Evolutionary conservation across 92 coral and sea anemone genomes (phyloP).

Genomic region (Zoanthus gigantus): DNA sequence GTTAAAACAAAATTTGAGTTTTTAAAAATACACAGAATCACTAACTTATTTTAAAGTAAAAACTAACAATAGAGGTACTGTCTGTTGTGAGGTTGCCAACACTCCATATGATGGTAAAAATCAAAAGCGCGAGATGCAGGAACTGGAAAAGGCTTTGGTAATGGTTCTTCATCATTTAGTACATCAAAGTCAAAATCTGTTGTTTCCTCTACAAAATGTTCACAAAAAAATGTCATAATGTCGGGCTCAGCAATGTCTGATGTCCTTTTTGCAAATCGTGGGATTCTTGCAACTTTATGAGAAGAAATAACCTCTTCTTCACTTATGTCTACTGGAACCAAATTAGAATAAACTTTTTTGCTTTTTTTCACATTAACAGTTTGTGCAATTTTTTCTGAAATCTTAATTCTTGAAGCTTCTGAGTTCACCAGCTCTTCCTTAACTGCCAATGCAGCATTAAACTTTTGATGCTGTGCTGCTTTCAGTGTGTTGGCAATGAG

Average conservation of each 20-base stretch:
- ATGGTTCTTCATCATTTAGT: slow-evolving; percentile 62
- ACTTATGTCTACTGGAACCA: slow-evolving; percentile 86
- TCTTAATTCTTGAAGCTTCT: slow-evolving; percentile 74
- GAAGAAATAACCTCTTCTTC: slow-evolving; percentile 73
- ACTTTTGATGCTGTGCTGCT: slow-evolving; percentile 75
- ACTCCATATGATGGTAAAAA: slow-evolving; percentile 79
- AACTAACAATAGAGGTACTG: no score
- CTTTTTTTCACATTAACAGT: slow-evolving; percentile 87
- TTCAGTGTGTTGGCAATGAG: slow-evolving; percentile 71
- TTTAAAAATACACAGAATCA: no score
- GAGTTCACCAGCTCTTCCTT: slow-evolving; percentile 88
- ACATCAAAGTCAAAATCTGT: slow-evolving; percentile 75
- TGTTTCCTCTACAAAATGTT: slow-evolving; percentile 83
- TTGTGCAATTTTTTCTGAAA: slow-evolving; percentile 88
- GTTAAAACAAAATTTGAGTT: no score
- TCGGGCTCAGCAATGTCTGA: slow-evolving; percentile 78
- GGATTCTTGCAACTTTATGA: slow-evolving; percentile 34
- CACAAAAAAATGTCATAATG: slow-evolving; percentile 88
- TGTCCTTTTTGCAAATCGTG: slow-evolving; percentile 53
- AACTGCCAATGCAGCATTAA: slow-evolving; percentile 80
- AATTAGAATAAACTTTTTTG: slow-evolving; percentile 72
- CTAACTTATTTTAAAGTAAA: no score
- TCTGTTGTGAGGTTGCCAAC: slow-evolving; percentile 77
- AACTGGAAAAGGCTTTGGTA: slow-evolving; percentile 62
- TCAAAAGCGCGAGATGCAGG: slow-evolving; percentile 82